Evolutionary conservation across 1,140 invertebrate genomes (phyloP).

Genomic region (Protaetia brevitarsis): DNA sequence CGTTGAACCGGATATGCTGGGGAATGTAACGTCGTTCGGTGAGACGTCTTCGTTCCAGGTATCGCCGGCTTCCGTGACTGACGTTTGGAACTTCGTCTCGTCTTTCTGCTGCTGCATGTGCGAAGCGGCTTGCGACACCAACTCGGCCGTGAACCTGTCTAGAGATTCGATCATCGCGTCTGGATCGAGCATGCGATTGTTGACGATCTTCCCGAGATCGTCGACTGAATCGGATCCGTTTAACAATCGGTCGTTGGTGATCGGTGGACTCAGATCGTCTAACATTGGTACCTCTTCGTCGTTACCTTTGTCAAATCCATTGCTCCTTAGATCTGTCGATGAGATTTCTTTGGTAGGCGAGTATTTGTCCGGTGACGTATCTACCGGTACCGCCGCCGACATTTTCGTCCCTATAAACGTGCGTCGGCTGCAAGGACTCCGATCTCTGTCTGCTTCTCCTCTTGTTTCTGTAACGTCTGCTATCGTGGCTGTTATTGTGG

Average conservation of each 20-base stretch:
- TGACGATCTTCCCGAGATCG: constrained; percentile 24
- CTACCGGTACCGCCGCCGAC: constrained; percentile 5
- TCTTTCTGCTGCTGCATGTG: constrained; percentile 48
- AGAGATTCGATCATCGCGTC: constrained; percentile 66
- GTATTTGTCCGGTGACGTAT: constrained; percentile 41
- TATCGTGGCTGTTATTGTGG: constrained; percentile 37
- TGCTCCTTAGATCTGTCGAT: constrained; percentile 43
- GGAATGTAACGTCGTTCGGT: constrained; percentile 73
- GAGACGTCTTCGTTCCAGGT: constrained; percentile 73
- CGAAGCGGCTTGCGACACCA: constrained; percentile 58
- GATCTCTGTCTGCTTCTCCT: constrained; percentile 26
- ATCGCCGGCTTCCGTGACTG: constrained; percentile 44
- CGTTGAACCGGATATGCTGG: constrained; percentile 70
- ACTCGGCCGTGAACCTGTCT: constrained; percentile 60
- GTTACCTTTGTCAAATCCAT: constrained; percentile 39
- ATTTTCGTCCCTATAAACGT: constrained; percentile 12
- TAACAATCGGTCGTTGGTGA: background rate
- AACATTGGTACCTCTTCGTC: background rate
- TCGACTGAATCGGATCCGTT: background rate
- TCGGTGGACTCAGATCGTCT: background rate
- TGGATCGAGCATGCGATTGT: constrained; percentile 53
- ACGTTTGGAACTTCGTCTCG: constrained; percentile 34
- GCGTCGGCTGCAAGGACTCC: background rate
- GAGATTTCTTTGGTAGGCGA: constrained; percentile 42
- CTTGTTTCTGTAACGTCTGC: constrained; percentile 40